Conservation (phyloP, 2,888 invertebrate genomes). For the Drosophila rubida region DNA sequence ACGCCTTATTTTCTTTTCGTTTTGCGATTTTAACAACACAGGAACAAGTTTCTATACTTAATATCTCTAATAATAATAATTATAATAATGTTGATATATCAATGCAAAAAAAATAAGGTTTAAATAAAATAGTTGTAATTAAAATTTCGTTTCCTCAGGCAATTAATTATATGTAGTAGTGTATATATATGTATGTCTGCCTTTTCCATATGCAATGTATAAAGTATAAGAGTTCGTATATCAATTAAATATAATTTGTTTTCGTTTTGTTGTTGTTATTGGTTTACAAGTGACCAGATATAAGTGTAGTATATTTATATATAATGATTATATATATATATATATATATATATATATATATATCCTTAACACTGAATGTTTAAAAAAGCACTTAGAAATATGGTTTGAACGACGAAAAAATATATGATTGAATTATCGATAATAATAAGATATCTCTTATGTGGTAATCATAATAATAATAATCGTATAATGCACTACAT, state of each 20-base stretch:
- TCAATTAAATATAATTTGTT: conserved; percentile 53
- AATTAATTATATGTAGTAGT: conserved; percentile 16
- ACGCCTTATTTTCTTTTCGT: conserved; percentile 34
- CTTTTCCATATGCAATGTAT: conserved; percentile 59
- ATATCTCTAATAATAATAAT: conserved; percentile 18
- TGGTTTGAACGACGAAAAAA: conserved; percentile 16
- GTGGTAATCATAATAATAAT: conserved; percentile 2
- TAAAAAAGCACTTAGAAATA: conserved; percentile 38
- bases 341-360: conserved; percentile 21
- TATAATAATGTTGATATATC: conserved; percentile 2
- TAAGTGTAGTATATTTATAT: conserved; percentile 54
- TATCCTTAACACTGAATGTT: conserved; percentile 46
- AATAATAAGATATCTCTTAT: conserved; percentile 11
- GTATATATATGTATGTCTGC: conserved; percentile 8
- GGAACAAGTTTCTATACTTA: conserved; percentile 71
- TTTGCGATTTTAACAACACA: conserved; percentile 72
- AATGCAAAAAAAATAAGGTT: conserved; percentile 33
- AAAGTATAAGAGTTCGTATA: conserved; percentile 51
- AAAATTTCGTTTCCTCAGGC: conserved; percentile 23
- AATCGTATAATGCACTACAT: conserved; percentile 48
- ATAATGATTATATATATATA: conserved; percentile 6
- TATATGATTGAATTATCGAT: conserved; percentile 2
- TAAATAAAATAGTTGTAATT: conserved; percentile 5
- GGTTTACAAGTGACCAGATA: conserved; percentile 83
- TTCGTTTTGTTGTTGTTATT: conserved; percentile 68